Base-by-base conservation (phyloP, 2,113 vertebrate genomes). In the Bufo gargarizans region DNA sequence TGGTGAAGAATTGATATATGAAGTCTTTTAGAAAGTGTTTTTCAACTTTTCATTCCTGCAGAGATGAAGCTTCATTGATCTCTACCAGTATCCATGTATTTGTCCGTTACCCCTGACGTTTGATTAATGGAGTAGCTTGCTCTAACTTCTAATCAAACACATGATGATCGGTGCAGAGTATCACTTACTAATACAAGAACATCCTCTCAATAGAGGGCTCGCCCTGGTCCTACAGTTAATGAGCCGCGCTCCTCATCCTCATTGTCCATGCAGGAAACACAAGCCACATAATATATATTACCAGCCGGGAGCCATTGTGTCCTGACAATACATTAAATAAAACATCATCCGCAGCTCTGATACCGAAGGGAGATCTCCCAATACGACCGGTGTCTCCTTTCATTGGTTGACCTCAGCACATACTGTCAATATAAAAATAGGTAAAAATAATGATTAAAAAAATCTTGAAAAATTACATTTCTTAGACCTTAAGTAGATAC, bases 131-230 rank as follows among this genome's bases (percentile, higher is more conserved):
- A 79, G 55, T 33, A 63, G 61, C 85, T 69, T 63, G 67, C 19
- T 6, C 33, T 33, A 33, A 33, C 33, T 33, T 33, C 72, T 83
- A 61, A 83, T 83, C 86, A 74, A 88, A 76, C 56, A 88, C 5
- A 61, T 77, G n/a, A 65, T 50, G 43, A 22, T 61, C 43, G 22
- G 50, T 6, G 53, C 78, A 13, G 78, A 82, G 53, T 61, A 83
- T 82, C 67, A 82, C 86, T 88, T 76, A 88, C 78, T 74, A 61
- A 88, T 76, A 65, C 55, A 88, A 81, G 82, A 65, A 50, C 19
- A 19, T 14, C 13, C 11, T 80, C 77, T 71, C 50, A 67, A 71
- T 72, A 49, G 86, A 82, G 86, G 59, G 6, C 12, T 74, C 7
- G 50, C 50, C 77, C 67, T 82, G 53, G 79, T 72, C 55, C 72